Base-by-base conservation (phyloP, 1,140 invertebrate genomes). In the Matsumurasca onukii region DNA sequence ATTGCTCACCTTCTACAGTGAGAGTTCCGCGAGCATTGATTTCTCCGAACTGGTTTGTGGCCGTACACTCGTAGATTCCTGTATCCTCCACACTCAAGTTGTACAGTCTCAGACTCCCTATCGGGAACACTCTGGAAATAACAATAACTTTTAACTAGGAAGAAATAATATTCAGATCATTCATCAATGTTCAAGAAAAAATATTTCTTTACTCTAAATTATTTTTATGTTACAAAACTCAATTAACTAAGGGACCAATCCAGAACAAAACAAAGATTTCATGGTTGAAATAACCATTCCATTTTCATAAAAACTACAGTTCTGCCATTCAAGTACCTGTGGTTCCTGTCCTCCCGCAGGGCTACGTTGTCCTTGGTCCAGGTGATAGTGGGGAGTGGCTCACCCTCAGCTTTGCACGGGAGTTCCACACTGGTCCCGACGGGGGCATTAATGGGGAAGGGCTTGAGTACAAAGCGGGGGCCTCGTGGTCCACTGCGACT, bases 31-130 rank as follows among this genome's bases (percentile, higher is more conserved):
- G 86, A 0, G 89, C 90, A 0, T 86, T 86, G 39, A 85, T 86
- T 68, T 89, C 82, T 1, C 94, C 94, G 75, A 89, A 85, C 66
- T 88, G 85, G 78, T 97, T 97, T 51, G 87, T 84, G 0, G 93
- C 90, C 3, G 87, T 86, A 76, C 95, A 98, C 80, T 95, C 92
- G 79, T 98, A 98, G 17, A 87, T 84, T n/a, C 95, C 95, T 57
- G 86, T 85, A 76, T 96, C 93, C 27, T 81, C 78, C 22, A 84
- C 72, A 1, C 86, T 86, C 0, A 95, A 82, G 74, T 92, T 92
- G 70, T 88, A 88, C 55, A 97, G 87, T 72, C 90, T 88, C 57
- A 97, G 81, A 77, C 89, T 91, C 24, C 92, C 93, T 45, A 85
- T 85, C 29, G 85, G 77, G 5, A 72, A 75, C 22, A 78, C 67